Base-by-base conservation (phyloP, 2,888 invertebrate genomes). In the Drosophila infuscata region DNA sequence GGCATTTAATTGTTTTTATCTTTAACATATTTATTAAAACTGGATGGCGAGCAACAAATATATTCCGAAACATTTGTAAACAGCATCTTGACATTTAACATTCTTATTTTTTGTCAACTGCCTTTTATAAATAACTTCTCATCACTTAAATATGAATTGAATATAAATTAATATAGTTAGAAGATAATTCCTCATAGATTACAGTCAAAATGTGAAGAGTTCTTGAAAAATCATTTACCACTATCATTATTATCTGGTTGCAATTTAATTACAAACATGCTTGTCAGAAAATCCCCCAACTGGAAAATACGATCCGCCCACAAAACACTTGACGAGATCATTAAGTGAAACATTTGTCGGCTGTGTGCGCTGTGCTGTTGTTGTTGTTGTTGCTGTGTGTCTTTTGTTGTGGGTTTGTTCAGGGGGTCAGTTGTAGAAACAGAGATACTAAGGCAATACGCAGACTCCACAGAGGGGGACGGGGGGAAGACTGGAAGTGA, bases 321-420 rank as follows among this genome's bases (percentile, higher is more conserved):
- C 74, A 15, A 53, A 57, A 15, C 67, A 68, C 72, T 82, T 74
- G 72, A 70, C 63, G 30, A 66, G 60, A 88, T 72, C 83, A 67
- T 83, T 76, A 73, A 62, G 57, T 59, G 57, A 68, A 68, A 81
- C 69, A 65, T 88, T 88, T 77, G 85, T 79, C 76, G 88, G 68
- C 33, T 63, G 76, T 53, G 41, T 30, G 9, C 38, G 52, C 60
- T 25, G 76, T 25, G 35, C 48, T 33, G 41, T 30, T 43, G 62
- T 17, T 43, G 25, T 49, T 49, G 46, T 41, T 54, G 8, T 54
- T 54, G 53, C 25, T 35, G 30, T 2, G 43, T 15, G 46, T 25
- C 41, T 46, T 48, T 64, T 53, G 51, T 56, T 60, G 76, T 79
- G 76, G 76, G 69, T 64, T 69, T 69, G 72, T 33, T 65, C 69